Evolutionary conservation across 2,888 invertebrate species (phyloP), one percentile per base, ranked within the genome.

Genomic region (Netelia inedita): DNA sequence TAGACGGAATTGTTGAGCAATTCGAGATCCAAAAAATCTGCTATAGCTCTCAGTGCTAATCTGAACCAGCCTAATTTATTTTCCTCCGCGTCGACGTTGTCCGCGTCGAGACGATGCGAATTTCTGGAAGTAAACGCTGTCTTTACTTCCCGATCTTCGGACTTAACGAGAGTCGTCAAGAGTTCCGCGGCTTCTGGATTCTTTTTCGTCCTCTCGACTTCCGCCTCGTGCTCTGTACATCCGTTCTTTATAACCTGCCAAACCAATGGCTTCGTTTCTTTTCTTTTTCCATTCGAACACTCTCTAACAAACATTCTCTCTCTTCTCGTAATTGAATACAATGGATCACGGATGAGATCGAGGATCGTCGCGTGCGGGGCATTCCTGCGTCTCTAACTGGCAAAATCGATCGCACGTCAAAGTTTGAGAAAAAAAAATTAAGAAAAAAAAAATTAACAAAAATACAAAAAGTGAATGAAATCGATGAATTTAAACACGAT

Each of bases 11-110:
- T 78, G 66, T 87, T 89, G 0, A 92, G 71, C 19, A 92, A 86
- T 63, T 91, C 89, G 2, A 92, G 79, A 46, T 91, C 89, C n/a
- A 92, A 89, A 41, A 85, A 86, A 50, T 89, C 53, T 2, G 88
- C 83, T 46, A 87, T 76, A 59, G 69, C 59, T 73, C 79, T 79
- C 72, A 61, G 82, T 2, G 57, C 3, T 1, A 16, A 55, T 43
- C 28, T 65, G 9, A 71, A 85, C 63, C 79, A 75, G 11, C 43
- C 43, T 5, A 21, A n/a, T 65, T 71, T 16, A 2, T 72, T 59
- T 28, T 59, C 14, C 6, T 68, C 43, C 21, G 11, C 16, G 0
- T 55, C 28, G 9, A 6, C 43, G 14, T 11, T 10, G 9, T 46
- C 55, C 11, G 83, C 86, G 0, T 50, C 35, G 0, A 81, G 10